Conservation (phyloP, 2,113 vertebrate species). For the Myotis lucifugus region DNA sequence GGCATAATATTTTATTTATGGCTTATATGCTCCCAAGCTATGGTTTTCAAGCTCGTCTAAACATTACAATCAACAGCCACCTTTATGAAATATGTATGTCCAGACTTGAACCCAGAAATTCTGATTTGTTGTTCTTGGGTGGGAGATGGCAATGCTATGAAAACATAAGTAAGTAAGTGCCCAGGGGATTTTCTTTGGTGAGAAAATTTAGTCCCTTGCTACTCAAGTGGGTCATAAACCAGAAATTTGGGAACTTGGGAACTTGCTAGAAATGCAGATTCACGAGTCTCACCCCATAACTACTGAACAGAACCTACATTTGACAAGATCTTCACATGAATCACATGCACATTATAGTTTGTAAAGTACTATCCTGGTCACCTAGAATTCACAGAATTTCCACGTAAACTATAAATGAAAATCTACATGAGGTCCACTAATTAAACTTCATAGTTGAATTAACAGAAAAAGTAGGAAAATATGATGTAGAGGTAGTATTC, state of each 20-base stretch:
- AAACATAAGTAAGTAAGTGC: neutral
- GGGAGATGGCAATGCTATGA: neutral
- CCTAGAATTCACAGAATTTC: neutral
- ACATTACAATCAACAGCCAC: neutral
- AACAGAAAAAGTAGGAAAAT: neutral
- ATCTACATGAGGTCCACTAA: neutral
- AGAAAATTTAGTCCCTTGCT: neutral
- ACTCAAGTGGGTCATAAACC: neutral
- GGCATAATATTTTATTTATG: neutral
- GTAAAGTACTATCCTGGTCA: neutral
- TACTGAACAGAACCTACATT: neutral
- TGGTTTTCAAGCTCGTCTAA: neutral
- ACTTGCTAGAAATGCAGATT: neutral
- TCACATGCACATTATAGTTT: rapidly evolving
- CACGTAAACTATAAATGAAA: neutral
- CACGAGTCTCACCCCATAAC: rapidly evolving
- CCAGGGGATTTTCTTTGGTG: neutral
- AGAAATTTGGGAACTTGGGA: neutral
- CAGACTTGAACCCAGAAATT: neutral
- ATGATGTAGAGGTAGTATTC: neutral
- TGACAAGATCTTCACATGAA: neutral
- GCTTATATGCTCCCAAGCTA: neutral
- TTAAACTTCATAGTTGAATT: neutral
- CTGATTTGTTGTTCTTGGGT: neutral
- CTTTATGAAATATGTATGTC: neutral